Conservation (phyloP, 2,113 vertebrate genomes). For the Brienomyrus brachyistius region DNA sequence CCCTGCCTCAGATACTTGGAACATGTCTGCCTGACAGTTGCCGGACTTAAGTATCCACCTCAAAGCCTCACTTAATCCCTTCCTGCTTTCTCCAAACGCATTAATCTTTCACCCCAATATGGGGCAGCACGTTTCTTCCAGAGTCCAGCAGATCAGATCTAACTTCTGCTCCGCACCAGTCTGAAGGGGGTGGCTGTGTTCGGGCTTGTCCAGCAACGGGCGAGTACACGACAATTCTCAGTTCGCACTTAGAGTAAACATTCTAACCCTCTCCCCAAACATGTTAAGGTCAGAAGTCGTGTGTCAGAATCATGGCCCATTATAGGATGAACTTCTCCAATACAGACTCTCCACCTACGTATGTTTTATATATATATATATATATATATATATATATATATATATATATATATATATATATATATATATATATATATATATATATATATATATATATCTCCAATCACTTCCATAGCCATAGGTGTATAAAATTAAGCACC, state of each 20-base stretch:
- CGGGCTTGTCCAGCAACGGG: neutral
- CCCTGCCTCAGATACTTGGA: neutral
- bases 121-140: neutral
- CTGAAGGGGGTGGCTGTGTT: neutral
- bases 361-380: no score
- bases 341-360: no score
- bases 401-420: no score
- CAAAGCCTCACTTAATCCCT: conserved; percentile 2
- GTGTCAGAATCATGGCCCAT: neutral
- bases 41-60: neutral
- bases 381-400: no score
- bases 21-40: neutral
- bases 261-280: neutral
- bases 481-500: no score
- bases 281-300: neutral
- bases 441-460: no score
- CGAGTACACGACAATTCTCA: neutral
- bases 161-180: neutral
- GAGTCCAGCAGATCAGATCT: neutral
- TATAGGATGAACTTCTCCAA: no score
- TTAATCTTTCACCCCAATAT: conserved; percentile 8
- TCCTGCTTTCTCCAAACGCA: neutral
- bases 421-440: no score
- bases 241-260: neutral
- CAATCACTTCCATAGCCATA: no score